Percentiles rank a stretch among this genome's conserved stretches.
Evolutionary conservation across 2,797 vertebrate genomes (phyloP).

Genomic region (Nyctalus aviator): DNA sequence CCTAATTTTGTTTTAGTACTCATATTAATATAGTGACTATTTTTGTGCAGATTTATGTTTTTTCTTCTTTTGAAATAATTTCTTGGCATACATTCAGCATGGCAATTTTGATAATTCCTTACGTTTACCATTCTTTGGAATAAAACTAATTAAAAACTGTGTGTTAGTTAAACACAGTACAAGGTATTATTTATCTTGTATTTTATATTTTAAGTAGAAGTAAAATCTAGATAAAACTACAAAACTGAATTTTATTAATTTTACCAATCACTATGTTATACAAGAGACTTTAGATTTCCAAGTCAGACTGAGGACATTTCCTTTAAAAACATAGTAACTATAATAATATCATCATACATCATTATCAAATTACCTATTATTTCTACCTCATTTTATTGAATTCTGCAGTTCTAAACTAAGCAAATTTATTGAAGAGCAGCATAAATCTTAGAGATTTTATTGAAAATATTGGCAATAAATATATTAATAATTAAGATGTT

Average conservation of each 20-base stretch:
- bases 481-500: neutral
- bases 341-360: neutral
- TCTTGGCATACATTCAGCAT: neutral
- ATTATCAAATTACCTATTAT: neutral
- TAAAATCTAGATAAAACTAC: constrained; percentile 34
- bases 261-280: neutral
- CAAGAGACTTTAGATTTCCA: neutral
- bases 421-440: neutral
- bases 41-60: neutral
- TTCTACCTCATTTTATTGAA: neutral
- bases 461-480: neutral
- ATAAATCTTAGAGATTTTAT: neutral
- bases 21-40: neutral
- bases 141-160: constrained; percentile 10
- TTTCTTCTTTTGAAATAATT: constrained; percentile 37
- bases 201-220: constrained; percentile 10
- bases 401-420: neutral
- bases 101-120: neutral
- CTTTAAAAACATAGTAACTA: neutral
- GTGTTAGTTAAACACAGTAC: neutral
- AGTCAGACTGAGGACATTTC: neutral
- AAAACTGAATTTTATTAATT: constrained; percentile 59
- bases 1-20: neutral
- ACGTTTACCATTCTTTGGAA: neutral
- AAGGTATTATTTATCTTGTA: constrained; percentile 18